phyloP scores from a whole-genome alignment of 30 jellyfish, hydroid and myxozoan genomes.

The Hydractinia echinata region DNA sequence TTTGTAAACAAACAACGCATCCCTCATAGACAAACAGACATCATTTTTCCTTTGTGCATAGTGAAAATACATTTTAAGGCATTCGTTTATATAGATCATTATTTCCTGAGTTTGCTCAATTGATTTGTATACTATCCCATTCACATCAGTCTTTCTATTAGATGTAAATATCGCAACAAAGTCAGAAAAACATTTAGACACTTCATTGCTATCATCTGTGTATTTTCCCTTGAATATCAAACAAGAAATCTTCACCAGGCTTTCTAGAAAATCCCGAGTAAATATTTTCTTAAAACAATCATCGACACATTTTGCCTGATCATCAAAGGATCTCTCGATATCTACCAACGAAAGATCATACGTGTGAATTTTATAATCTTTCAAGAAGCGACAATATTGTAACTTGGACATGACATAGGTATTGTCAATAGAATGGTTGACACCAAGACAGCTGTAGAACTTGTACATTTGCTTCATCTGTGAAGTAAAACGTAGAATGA shows the following conservation, averaged over 20 bases:
- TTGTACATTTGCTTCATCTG: slow-evolving; percentile 67
- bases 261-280: slow-evolving; percentile 62
- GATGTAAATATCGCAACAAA: slow-evolving; percentile 44
- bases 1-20: slow-evolving; percentile 46
- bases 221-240: slow-evolving; percentile 33
- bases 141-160: slow-evolving; percentile 30
- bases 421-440: slow-evolving; percentile 48
- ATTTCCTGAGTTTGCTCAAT: slow-evolving; percentile 40
- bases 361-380: slow-evolving; percentile 56
- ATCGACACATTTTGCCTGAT: slow-evolving; percentile 12
- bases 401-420: slow-evolving; percentile 58
- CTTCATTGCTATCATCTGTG: background rate
- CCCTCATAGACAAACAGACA: slow-evolving; percentile 38
- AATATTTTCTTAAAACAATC: slow-evolving; percentile 45
- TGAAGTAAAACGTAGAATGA: slow-evolving; percentile 44
- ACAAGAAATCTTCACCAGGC: slow-evolving; percentile 40
- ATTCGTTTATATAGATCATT: slow-evolving; percentile 36
- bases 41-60: background rate
- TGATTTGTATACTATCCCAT: slow-evolving; percentile 37
- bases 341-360: slow-evolving; percentile 49
- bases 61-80: slow-evolving; percentile 35
- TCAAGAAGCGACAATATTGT: slow-evolving; percentile 71
- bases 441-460: slow-evolving; percentile 84
- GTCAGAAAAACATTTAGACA: slow-evolving; percentile 41
- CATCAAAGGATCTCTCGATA: slow-evolving; percentile 35